phyloP scores from a whole-genome alignment of 2,888 invertebrate species.

The Pristionchus exspectatus region DNA sequence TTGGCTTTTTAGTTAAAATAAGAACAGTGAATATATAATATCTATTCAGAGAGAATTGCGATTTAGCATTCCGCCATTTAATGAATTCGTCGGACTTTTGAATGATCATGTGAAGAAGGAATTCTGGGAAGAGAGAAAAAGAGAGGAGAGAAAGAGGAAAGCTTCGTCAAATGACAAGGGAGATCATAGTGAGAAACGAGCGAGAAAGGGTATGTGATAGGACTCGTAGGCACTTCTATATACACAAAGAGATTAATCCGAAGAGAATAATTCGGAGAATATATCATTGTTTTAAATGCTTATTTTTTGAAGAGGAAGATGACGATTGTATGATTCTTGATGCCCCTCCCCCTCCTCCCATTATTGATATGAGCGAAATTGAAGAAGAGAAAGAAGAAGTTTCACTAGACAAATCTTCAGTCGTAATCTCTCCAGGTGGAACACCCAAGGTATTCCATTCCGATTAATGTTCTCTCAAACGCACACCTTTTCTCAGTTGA shows the following conservation, averaged over 20 bases:
- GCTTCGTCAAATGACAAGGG: not conserved
- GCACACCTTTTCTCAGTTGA: not conserved
- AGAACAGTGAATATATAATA: not conserved
- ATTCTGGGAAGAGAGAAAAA: conserved; percentile 43
- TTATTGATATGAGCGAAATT: not conserved
- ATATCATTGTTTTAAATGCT: not conserved
- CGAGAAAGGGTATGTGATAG: not conserved
- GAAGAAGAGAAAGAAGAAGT: not conserved
- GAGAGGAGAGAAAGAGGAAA: conserved; percentile 48
- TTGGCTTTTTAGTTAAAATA: no score
- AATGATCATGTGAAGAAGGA: conserved; percentile 35
- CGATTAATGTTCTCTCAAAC: no score
- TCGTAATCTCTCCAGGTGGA: not conserved
- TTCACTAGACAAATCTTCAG: not conserved
- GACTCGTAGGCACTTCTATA: no score
- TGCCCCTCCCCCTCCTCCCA: not conserved
- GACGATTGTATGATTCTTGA: conserved; percentile 25
- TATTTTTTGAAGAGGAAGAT: not conserved
- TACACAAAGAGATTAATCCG: no score
- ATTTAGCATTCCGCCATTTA: conserved; percentile 49
- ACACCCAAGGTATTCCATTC: not conserved
- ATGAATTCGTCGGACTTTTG: conserved; percentile 25
- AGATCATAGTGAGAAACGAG: not conserved
- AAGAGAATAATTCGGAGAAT: not conserved
- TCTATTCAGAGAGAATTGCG: conserved; percentile 30